phyloP scores from a whole-genome alignment of 1,140 invertebrate species.

The Heliothis subflexa region DNA sequence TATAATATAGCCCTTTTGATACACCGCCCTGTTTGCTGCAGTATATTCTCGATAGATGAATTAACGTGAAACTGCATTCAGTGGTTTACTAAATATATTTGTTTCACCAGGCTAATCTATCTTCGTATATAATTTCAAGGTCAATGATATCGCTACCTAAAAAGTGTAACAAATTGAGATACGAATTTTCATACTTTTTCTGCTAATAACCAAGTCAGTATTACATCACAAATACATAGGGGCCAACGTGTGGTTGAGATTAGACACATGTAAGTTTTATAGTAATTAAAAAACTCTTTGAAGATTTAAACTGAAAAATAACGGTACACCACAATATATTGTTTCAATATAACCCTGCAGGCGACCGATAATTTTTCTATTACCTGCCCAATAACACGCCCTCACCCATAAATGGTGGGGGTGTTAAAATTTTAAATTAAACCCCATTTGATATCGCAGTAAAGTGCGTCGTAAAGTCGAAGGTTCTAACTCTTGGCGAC shows the following conservation, averaged over 20 bases:
- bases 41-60: not conserved
- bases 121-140: too few relatives aligned
- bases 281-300: too few relatives aligned
- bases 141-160: too few relatives aligned
- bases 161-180: too few relatives aligned
- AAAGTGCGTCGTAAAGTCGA: conserved; percentile 49
- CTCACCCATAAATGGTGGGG: conserved; percentile 42
- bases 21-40: conserved; percentile 9
- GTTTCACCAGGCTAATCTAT: too few relatives aligned
- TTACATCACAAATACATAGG: too few relatives aligned
- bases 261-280: too few relatives aligned
- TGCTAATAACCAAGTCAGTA: too few relatives aligned
- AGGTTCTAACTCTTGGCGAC: conserved; percentile 35
- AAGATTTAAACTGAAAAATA: not conserved
- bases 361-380: conserved; percentile 44
- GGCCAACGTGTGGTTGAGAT: too few relatives aligned
- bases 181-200: too few relatives aligned
- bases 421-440: conserved; percentile 55
- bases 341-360: conserved; percentile 15
- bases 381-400: conserved; percentile 33
- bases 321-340: conserved; percentile 14
- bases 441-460: conserved; percentile 49
- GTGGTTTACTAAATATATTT: not conserved
- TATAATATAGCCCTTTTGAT: conserved; percentile 29
- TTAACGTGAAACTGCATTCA: not conserved